A percentile compares a stretch with the other conserved stretches of the same genome.
These are phyloP conservation scores for Tragelaphus imberbis DNA, from an alignment of 2,113 vertebrate species.

Conservation along the genomic window DNA sequence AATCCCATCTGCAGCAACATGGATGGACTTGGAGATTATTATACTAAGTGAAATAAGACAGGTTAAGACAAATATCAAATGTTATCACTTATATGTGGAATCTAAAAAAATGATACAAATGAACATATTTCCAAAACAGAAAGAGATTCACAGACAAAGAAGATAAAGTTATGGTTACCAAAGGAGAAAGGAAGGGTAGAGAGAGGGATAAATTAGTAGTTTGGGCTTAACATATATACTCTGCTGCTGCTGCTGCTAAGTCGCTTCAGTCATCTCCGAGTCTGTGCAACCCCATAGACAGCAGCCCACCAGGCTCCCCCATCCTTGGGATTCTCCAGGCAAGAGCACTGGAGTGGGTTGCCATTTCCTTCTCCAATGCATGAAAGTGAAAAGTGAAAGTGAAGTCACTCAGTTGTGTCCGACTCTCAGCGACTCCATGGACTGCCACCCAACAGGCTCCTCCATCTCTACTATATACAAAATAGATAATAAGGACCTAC, in stretches of 20 bases:
- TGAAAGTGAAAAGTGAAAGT: too few relatives aligned
- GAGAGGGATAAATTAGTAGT: not conserved
- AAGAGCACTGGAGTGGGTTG: too few relatives aligned
- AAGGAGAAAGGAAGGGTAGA: not conserved
- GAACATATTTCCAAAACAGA: not conserved
- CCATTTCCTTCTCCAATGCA: too few relatives aligned
- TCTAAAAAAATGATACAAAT: not conserved
- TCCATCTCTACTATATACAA: not conserved
- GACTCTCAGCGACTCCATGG: too few relatives aligned
- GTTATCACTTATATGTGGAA: not conserved
- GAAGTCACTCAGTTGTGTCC: too few relatives aligned
- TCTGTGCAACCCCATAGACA: too few relatives aligned
- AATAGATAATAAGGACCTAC: not conserved
- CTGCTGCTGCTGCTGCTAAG: too few relatives aligned
- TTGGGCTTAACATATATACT: not conserved
- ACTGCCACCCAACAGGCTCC: too few relatives aligned
- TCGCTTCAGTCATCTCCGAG: rapidly evolving
- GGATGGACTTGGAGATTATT: not conserved
- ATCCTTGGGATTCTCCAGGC: too few relatives aligned
- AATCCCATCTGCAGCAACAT: not conserved
- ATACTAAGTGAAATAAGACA: not conserved
- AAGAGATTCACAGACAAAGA: not conserved
- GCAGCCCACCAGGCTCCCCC: too few relatives aligned
- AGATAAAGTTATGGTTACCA: not conserved
- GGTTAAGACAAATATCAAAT: not conserved